A percentile compares a stretch with the other conserved stretches of the same genome.
Evolutionary conservation across 2,888 invertebrate species (phyloP).

Genomic region (Melolontha melolontha): DNA sequence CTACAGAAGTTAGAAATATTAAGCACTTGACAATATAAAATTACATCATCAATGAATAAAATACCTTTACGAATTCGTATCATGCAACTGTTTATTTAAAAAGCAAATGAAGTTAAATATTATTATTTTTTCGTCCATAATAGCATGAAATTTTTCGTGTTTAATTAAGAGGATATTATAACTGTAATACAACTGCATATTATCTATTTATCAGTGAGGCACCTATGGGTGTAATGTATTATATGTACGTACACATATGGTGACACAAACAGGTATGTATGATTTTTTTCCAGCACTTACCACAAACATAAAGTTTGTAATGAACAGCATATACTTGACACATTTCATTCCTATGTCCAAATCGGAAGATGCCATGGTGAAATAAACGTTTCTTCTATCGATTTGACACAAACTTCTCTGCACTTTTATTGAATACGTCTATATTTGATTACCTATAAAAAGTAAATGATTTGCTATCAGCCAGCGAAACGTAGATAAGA

Average conservation of each 20-base stretch:
- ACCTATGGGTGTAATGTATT: constrained; percentile 10
- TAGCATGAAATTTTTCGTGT: neutral
- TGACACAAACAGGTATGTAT: neutral
- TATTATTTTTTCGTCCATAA: neutral
- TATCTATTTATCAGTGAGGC: constrained; percentile 38
- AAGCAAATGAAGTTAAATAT: neutral
- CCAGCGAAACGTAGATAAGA: constrained; percentile 29
- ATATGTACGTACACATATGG: constrained; percentile 19
- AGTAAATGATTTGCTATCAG: constrained; percentile 31
- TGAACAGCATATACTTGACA: constrained; percentile 75
- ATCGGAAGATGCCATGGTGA: constrained; percentile 55
- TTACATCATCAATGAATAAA: no score
- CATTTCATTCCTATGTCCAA: constrained; percentile 73
- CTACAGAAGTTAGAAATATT: no score
- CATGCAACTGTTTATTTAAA: no score
- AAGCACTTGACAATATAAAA: no score
- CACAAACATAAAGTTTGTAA: constrained; percentile 77
- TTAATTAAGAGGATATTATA: neutral
- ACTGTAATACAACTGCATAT: neutral
- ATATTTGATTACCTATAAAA: constrained; percentile 23
- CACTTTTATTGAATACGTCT: constrained; percentile 17
- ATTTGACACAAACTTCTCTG: constrained; percentile 6
- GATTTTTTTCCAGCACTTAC: constrained; percentile 65
- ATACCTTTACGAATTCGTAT: no score
- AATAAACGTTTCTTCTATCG: neutral